Evolutionary conservation across 2,888 invertebrate genomes (phyloP).

Genomic region (Mamestra brassicae): DNA sequence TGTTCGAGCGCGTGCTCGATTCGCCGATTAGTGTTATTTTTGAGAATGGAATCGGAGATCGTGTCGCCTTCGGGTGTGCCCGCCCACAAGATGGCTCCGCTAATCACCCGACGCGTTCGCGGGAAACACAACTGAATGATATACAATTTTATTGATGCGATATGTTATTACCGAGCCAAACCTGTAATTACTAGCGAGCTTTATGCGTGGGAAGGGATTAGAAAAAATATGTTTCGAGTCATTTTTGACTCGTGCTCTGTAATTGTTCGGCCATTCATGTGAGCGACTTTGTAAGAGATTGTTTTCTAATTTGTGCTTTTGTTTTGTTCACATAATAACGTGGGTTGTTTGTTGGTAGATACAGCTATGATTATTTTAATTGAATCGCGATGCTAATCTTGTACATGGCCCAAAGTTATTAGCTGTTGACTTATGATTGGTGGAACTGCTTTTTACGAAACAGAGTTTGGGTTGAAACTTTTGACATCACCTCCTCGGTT

Average conservation of each 20-base stretch:
- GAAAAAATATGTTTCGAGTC: slow-evolving; percentile 84
- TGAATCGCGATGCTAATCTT: slow-evolving; percentile 57
- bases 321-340: slow-evolving; percentile 68
- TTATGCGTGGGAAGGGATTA: slow-evolving; percentile 90
- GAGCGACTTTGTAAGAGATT: slow-evolving; percentile 77
- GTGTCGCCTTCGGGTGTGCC: slow-evolving; percentile 89
- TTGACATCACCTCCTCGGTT: background rate
- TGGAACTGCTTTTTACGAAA: slow-evolving; percentile 15
- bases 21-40: slow-evolving; percentile 90
- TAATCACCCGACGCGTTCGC: slow-evolving; percentile 88
- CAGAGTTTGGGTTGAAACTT: background rate
- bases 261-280: slow-evolving; percentile 85
- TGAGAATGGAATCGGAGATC: slow-evolving; percentile 90
- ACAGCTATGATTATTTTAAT: slow-evolving; percentile 65
- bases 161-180: slow-evolving; percentile 89
- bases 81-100: slow-evolving; percentile 91
- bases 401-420: slow-evolving; percentile 40
- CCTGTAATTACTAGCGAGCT: slow-evolving; percentile 88
- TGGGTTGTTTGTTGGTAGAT: slow-evolving; percentile 62
- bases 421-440: slow-evolving; percentile 21
- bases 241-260: slow-evolving; percentile 87
- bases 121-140: slow-evolving; percentile 88
- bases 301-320: slow-evolving; percentile 79
- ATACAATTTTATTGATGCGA: slow-evolving; percentile 90
- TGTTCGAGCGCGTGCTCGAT: slow-evolving; percentile 87